Percentiles rank a stretch among this genome's conserved stretches.
Conservation (phyloP, 2,113 vertebrate genomes). For the Sigmodon hispidus region DNA sequence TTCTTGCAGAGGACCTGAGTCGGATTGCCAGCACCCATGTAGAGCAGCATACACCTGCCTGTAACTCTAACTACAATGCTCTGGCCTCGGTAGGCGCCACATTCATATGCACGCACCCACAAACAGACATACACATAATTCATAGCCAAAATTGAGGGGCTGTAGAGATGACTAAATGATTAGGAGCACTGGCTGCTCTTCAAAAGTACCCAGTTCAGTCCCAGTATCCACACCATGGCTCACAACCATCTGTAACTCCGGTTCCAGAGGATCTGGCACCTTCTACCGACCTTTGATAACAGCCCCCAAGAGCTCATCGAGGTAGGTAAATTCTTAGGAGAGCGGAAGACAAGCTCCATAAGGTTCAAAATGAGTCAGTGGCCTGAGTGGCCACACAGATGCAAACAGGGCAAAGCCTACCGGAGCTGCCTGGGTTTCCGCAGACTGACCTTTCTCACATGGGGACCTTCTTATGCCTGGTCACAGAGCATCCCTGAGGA, state of each 20-base stretch:
- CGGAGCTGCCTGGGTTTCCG: not conserved
- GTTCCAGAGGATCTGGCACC: not conserved
- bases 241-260: not conserved
- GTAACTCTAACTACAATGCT: not conserved
- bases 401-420: not conserved
- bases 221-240: not conserved
- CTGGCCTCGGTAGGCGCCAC: not conserved
- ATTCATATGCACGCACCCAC: not conserved
- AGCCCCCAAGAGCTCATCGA: not conserved
- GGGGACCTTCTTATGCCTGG: not conserved
- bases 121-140: not conserved
- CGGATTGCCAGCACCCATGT: no score
- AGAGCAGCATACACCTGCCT: not conserved
- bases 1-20: not conserved
- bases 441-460: not conserved
- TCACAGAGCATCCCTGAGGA: not conserved
- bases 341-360: not conserved
- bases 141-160: not conserved
- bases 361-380: conserved; percentile 18
- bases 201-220: not conserved
- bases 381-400: not conserved
- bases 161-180: not conserved
- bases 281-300: not conserved
- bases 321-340: not conserved
- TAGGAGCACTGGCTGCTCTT: not conserved